A percentile compares a stretch with the other conserved stretches of the same genome.
Evolutionary conservation across 1,140 invertebrate genomes (phyloP).

Genomic region (Anagrus nilaparvatae): DNA sequence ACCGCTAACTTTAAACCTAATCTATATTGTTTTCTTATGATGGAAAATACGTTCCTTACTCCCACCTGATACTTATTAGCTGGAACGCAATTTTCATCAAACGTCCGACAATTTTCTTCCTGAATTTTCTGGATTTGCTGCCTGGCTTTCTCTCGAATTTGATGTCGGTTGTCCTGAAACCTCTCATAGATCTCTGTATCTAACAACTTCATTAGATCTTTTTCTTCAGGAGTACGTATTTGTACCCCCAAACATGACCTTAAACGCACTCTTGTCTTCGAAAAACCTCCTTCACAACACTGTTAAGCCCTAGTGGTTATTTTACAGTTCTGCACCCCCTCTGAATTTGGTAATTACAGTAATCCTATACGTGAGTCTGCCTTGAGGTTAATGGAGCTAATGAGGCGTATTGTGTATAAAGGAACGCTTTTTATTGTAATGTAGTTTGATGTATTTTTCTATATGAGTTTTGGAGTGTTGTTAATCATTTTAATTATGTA

Average conservation of each 20-base stretch:
- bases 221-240: not conserved
- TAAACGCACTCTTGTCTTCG: slow-evolving; percentile 15
- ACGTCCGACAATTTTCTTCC: slow-evolving; percentile 20
- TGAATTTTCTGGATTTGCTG: slow-evolving; percentile 15
- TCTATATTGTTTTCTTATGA: slow-evolving; percentile 20
- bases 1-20: slow-evolving; percentile 14
- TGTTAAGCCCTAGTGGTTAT: slow-evolving; percentile 25
- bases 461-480: no score
- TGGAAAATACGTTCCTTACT: slow-evolving; percentile 21
- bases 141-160: not conserved
- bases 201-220: slow-evolving; percentile 10
- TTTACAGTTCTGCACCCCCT: slow-evolving; percentile 25
- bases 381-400: no score
- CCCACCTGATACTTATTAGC: slow-evolving; percentile 16
- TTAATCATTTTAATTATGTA: no score
- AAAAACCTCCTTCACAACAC: slow-evolving; percentile 19
- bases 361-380: no score
- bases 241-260: slow-evolving; percentile 8
- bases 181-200: slow-evolving; percentile 3
- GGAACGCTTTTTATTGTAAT: no score
- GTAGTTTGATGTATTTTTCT: no score
- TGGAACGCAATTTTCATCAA: slow-evolving; percentile 12
- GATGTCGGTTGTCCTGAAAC: slow-evolving; percentile 9
- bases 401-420: no score
- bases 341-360: no score